phyloP scores from a whole-genome alignment of 2,888 invertebrate species.

The Griposia aprilina region DNA sequence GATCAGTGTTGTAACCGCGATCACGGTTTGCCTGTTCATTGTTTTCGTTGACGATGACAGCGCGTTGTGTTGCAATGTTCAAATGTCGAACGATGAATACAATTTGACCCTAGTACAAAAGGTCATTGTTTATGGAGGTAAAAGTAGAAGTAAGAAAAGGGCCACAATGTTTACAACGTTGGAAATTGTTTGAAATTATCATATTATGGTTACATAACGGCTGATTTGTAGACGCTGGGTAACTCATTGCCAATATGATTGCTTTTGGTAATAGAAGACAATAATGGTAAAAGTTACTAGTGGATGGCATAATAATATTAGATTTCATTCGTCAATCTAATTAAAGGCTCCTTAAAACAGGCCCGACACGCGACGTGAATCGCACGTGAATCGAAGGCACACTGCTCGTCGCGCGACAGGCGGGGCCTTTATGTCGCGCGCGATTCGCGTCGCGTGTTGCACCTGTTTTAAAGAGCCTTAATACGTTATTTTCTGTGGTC shows the following conservation, averaged over 20 bases:
- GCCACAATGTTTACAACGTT: slow-evolving; percentile 15
- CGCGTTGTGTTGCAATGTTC: slow-evolving; percentile 58
- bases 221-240: neutral
- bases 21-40: slow-evolving; percentile 66
- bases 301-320: neutral
- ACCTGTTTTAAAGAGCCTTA: too few species aligned
- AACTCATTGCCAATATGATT: neutral
- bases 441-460: too few species aligned
- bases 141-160: slow-evolving; percentile 42
- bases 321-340: neutral
- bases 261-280: neutral
- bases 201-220: neutral
- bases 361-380: too few species aligned
- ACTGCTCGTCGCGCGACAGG: too few species aligned
- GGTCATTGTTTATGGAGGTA: slow-evolving; percentile 61
- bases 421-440: too few species aligned
- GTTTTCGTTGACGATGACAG: slow-evolving; percentile 68
- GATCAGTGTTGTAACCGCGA: slow-evolving; percentile 55
- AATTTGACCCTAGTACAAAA: slow-evolving; percentile 60
- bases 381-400: too few species aligned
- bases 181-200: slow-evolving; percentile 21
- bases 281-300: neutral
- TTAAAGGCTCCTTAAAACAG: too few species aligned
- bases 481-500: too few species aligned
- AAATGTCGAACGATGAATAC: slow-evolving; percentile 64